These are phyloP conservation scores for Anomalospiza imberbis DNA, from an alignment of 2,797 vertebrate genomes.

Conservation along the genomic window DNA sequence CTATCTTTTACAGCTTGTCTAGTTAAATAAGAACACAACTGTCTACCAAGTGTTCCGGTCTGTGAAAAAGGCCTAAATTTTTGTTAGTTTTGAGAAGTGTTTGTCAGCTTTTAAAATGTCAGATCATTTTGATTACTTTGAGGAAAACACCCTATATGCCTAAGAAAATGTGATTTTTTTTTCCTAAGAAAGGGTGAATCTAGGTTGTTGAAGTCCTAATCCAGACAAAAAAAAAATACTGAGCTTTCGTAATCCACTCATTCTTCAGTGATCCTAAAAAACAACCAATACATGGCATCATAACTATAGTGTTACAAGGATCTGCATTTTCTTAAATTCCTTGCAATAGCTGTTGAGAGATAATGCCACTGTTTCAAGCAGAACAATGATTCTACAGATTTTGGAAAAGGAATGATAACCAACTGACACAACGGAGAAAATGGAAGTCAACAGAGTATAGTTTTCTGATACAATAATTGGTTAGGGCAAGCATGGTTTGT, in stretches of 20 bases:
- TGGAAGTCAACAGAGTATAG: background rate
- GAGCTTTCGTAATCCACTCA: background rate
- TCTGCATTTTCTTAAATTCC: background rate
- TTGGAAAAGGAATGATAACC: background rate
- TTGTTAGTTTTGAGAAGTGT: background rate
- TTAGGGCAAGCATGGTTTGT: background rate
- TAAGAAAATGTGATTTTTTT: background rate
- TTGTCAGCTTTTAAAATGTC: background rate
- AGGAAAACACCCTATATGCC: background rate
- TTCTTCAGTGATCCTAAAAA: background rate
- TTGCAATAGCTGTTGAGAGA: background rate
- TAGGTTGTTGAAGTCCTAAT: background rate
- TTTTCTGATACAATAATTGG: background rate
- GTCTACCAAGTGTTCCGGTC: background rate
- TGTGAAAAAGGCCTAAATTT: background rate
- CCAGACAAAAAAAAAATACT: background rate
- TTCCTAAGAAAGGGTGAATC: background rate
- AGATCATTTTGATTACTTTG: background rate
- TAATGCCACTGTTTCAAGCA: background rate
- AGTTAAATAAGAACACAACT: background rate
- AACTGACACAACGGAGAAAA: background rate
- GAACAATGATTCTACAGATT: background rate
- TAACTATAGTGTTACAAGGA: background rate
- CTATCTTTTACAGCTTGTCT: background rate
- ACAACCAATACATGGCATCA: background rate